Conservation (phyloP, 2,113 vertebrate genomes). For the Thomomys bottae region DNA sequence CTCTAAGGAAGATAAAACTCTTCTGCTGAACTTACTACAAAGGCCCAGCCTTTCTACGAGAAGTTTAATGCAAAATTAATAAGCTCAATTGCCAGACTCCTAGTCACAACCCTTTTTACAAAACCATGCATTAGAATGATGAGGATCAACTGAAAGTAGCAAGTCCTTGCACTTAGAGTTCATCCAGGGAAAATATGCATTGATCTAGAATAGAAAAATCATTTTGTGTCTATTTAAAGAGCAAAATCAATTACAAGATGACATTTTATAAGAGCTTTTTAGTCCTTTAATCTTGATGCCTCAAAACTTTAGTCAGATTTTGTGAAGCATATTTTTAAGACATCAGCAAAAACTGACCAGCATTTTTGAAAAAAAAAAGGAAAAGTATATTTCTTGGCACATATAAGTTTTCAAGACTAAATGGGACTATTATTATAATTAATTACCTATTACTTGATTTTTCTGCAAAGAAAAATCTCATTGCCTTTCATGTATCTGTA, state of each 20-base stretch:
- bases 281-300: not conserved
- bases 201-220: not conserved
- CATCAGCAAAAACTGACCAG: not conserved
- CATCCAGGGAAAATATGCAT: not conserved
- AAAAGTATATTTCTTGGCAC: not conserved
- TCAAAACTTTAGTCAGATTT: not conserved
- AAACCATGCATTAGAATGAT: not conserved
- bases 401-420: not conserved
- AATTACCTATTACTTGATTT: not conserved
- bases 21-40: not conserved
- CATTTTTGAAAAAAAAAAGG: not conserved
- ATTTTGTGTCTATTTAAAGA: not conserved
- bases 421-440: not conserved
- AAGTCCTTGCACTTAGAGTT: not conserved
- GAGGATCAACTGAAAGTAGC: not conserved
- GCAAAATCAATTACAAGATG: not conserved
- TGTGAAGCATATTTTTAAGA: not conserved
- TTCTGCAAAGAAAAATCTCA: not conserved
- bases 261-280: not conserved
- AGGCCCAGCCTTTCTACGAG: not conserved
- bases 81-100: conserved; percentile 6
- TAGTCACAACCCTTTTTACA: not conserved
- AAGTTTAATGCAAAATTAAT: conserved; percentile 48
- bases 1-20: not conserved
- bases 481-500: not conserved